A percentile compares a stretch with the other conserved stretches of the same genome.
phyloP scores from a whole-genome alignment of 1,140 invertebrate genomes.

The Trichomalopsis sarcophagae region DNA sequence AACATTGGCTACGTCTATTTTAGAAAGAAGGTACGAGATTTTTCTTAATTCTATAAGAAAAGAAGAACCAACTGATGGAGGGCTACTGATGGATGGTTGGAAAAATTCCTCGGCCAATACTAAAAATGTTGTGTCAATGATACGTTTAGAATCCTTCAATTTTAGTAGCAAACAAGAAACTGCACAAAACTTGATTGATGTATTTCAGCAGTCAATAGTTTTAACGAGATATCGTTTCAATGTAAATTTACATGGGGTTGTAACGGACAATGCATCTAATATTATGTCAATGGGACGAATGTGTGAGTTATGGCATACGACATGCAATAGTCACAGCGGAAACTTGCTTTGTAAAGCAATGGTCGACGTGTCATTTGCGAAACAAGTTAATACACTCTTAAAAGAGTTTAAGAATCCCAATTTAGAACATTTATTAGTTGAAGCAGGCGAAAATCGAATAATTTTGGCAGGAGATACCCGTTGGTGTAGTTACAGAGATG shows the following conservation, averaged over 20 bases:
- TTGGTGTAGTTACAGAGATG: constrained; percentile 43
- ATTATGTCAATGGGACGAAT: constrained; percentile 47
- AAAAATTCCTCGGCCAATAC: constrained; percentile 16
- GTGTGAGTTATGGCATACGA: constrained; percentile 42
- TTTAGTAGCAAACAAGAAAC: constrained; percentile 6
- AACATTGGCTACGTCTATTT: neutral
- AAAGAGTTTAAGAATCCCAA: constrained; percentile 9
- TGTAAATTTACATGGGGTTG: constrained; percentile 43
- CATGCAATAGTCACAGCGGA: constrained; percentile 44
- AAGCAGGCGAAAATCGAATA: constrained; percentile 16
- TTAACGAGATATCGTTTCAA: constrained; percentile 46
- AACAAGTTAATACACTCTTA: constrained; percentile 4
- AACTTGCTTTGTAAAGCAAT: constrained; percentile 46
- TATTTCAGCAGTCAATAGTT: constrained; percentile 28
- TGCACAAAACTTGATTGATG: neutral
- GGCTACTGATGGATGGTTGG: constrained; percentile 26
- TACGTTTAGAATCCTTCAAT: neutral
- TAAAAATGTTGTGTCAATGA: neutral
- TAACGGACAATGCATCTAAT: constrained; percentile 47
- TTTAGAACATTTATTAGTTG: constrained; percentile 19
- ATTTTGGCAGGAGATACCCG: constrained; percentile 38
- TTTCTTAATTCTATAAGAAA: neutral
- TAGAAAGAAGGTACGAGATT: neutral
- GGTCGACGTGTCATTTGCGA: neutral
- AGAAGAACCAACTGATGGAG: neutral